These are phyloP conservation scores for Fukomys damarensis DNA, from an alignment of 2,113 vertebrate genomes.

Conservation along the genomic window DNA sequence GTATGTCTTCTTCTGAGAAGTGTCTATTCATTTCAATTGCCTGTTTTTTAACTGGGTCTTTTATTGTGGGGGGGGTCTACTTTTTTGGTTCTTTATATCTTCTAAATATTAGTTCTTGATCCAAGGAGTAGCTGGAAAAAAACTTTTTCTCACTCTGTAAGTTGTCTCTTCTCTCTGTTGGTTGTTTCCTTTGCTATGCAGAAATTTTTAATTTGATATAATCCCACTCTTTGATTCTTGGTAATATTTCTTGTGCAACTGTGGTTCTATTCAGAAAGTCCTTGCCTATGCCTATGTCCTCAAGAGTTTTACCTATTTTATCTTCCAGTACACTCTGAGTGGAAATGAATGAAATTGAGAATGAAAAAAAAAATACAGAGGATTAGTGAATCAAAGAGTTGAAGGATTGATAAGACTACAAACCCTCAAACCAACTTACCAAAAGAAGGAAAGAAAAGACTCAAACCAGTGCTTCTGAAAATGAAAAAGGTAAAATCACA, in stretches of 20 bases:
- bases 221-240: not conserved
- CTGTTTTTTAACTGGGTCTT: not conserved
- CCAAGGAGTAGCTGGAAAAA: not conserved
- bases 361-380: not conserved
- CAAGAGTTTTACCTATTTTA: not conserved
- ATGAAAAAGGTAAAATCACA: not conserved
- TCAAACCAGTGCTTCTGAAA: not conserved
- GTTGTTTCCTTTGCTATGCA: not conserved
- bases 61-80: not conserved
- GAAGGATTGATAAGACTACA: not conserved
- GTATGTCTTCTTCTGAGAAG: not conserved
- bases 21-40: not conserved
- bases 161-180: not conserved
- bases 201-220: not conserved
- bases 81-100: not conserved
- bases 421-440: not conserved
- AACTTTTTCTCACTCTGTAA: not conserved
- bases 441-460: not conserved
- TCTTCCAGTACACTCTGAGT: too few species aligned
- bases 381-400: not conserved
- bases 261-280: not conserved
- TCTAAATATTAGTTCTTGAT: not conserved
- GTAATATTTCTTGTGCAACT: not conserved
- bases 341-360: not conserved
- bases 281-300: not conserved